Base-by-base conservation (phyloP, 2,113 vertebrate genomes). In the Phyllostomus hastatus region DNA sequence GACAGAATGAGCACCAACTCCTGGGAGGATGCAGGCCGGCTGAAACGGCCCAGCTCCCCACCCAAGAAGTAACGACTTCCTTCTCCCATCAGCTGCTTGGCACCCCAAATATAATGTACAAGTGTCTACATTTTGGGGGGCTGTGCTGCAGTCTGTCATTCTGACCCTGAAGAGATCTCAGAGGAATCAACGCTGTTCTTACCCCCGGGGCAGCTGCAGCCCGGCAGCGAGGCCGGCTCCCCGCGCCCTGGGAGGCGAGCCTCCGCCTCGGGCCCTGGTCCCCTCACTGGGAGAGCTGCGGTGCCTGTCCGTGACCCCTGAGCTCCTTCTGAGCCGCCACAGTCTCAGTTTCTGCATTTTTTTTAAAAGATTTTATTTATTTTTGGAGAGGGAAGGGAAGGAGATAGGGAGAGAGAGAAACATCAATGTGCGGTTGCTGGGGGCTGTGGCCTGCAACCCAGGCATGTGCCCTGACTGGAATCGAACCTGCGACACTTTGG, bases 71-170 rank as follows among this genome's bases (percentile, higher is more conserved):
- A 73, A 52, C 22, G 31, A 9, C 22, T 69, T 20, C 69, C 66
- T 20, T 83, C 66, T 66, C 48, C 57, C 22, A 16, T 14, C 2
- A 24, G 26, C 38, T 48, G 10, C 1, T 0, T 3, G 15, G 38
- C 16, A 41, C 52, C 41, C 79, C 22, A 75, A 33, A 38, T 20
- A 48, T 1, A 5, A 80, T 2, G 10, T 16, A 2, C 24, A 12
- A 3, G 35, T 2, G 2, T 20, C 31, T 26, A 24, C 5, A 4
- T 48, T 19, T 2, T n/a, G 10, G 9, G 24, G 83, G 24, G 10
- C 31, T 16, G 8, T 4, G 1, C 0, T 10, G n/a, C 11, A 33
- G 22, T 14, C 0, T 22, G 33, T 31, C 88, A 11, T 17, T 19
- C 3, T n/a, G 54, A 52, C 7, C 4, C 4, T 3, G 12, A 4